These are phyloP conservation scores for Calliscelio sp. DNA, from an alignment of 2,888 invertebrate genomes.

Conservation along the genomic window DNA sequence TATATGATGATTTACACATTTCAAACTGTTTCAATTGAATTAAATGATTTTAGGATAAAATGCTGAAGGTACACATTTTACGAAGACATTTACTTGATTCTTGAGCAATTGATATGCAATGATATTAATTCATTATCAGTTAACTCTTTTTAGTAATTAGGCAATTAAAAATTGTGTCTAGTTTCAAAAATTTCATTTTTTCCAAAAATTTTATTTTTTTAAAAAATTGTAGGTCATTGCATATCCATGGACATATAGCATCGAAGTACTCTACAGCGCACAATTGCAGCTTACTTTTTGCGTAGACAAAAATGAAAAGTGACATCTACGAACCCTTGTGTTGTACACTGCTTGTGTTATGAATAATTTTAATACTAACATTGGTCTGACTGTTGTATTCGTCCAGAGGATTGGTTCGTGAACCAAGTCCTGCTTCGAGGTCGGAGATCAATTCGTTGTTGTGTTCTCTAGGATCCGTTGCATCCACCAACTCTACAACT, in stretches of 20 bases:
- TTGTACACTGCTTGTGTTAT: slow-evolving; percentile 64
- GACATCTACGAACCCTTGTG: slow-evolving; percentile 69
- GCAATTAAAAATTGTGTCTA: not conserved
- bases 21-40: no score
- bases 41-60: no score
- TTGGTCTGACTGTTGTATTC: slow-evolving; percentile 81
- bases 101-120: slow-evolving; percentile 38
- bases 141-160: not conserved
- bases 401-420: slow-evolving; percentile 80
- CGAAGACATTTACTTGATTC: slow-evolving; percentile 37
- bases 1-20: not conserved
- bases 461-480: slow-evolving; percentile 81
- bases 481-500: slow-evolving; percentile 83
- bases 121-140: not conserved
- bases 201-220: not conserved
- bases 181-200: no score
- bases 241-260: slow-evolving; percentile 40
- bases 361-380: slow-evolving; percentile 82
- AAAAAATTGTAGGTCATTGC: slow-evolving; percentile 16
- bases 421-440: slow-evolving; percentile 80
- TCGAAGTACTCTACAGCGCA: slow-evolving; percentile 31
- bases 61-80: slow-evolving; percentile 50
- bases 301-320: slow-evolving; percentile 48
- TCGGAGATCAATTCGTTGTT: slow-evolving; percentile 77
- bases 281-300: not conserved